phyloP scores from a whole-genome alignment of 2,888 invertebrate species.

The Geophilus truncorum region DNA sequence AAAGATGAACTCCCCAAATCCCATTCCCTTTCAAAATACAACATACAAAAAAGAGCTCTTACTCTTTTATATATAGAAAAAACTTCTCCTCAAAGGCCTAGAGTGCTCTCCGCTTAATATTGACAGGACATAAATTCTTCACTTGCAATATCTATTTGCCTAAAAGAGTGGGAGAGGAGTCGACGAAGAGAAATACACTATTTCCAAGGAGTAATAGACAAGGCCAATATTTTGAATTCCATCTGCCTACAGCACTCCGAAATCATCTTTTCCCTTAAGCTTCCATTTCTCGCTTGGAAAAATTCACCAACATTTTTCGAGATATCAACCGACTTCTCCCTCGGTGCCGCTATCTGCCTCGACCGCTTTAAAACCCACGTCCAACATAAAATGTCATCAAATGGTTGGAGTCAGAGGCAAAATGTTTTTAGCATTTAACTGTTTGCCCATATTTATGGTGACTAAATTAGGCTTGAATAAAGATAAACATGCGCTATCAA shows the following conservation, averaged over 20 bases:
- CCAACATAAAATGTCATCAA: not conserved
- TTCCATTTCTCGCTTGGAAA: not conserved
- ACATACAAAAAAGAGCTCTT: not conserved
- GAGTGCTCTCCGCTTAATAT: not conserved
- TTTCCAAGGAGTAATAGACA: not conserved
- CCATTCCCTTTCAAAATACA: not conserved
- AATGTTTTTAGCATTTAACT: not conserved
- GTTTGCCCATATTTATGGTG: not conserved
- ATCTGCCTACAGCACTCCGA: not conserved
- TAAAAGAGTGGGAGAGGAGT: not conserved
- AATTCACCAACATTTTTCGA: not conserved
- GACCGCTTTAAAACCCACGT: not conserved
- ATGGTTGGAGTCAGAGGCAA: not conserved
- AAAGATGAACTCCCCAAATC: not conserved
- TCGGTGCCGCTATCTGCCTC: not conserved
- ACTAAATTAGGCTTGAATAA: not conserved
- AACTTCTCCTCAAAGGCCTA: not conserved
- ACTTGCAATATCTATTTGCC: not conserved
- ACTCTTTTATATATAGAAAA: not conserved
- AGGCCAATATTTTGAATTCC: not conserved
- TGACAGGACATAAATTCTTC: not conserved
- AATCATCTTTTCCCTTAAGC: not conserved
- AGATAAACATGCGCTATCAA: not conserved
- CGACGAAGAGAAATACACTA: not conserved
- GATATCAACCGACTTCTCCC: not conserved